Evolutionary conservation across 2,113 vertebrate genomes (phyloP), one percentile per base, ranked within the genome.

Genomic region (Melanerpes formicivorus): DNA sequence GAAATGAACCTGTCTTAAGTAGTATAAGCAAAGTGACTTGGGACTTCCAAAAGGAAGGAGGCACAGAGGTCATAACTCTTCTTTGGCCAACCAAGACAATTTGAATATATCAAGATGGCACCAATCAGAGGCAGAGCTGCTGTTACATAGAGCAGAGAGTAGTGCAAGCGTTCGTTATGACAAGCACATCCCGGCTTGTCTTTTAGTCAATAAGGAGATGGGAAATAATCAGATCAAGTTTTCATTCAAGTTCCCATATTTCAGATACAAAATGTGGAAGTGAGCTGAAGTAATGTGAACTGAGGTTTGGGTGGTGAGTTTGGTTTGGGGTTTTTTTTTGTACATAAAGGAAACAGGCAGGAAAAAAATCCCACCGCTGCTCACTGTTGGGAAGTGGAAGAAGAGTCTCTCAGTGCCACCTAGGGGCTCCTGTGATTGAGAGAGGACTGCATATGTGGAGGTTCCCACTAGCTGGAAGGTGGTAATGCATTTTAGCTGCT

Each of bases 401-500:
- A 50, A 22, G 64, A 80, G 59, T 73, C 71, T 80, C 4, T 8
- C 34, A 70, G 73, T 88, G 91, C 88, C 93, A 83, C 72, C 74
- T 95, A 95, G 80, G 48, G 91, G 40, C 12, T 67, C 10, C 32
- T 5, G 7, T 29, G 34, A 63, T 70, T 58, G 37, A 23, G 30
- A 48, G 25, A 64, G 44, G 52, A n/a, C 6, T 64, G 9, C 10
- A 0, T 6, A 1, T 0, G 5, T n/a, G 37, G 6, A 54, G 27
- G 5, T 55, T 52, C 4, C 46, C 10, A 1, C 8, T 30, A 32
- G 14, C 52, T 64, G n/a, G 46, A 42, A 56, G 46, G 13, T 76
- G 34, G 32, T 27, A 59, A 5, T 29, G 18, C 23, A 21, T 88
- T 89, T 88, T 60, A 75, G 14, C 56, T 67, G 26, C 23, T 80